These are phyloP conservation scores for Myiotriccus ornatus DNA, from an alignment of 2,797 vertebrate genomes.

Conservation along the genomic window DNA sequence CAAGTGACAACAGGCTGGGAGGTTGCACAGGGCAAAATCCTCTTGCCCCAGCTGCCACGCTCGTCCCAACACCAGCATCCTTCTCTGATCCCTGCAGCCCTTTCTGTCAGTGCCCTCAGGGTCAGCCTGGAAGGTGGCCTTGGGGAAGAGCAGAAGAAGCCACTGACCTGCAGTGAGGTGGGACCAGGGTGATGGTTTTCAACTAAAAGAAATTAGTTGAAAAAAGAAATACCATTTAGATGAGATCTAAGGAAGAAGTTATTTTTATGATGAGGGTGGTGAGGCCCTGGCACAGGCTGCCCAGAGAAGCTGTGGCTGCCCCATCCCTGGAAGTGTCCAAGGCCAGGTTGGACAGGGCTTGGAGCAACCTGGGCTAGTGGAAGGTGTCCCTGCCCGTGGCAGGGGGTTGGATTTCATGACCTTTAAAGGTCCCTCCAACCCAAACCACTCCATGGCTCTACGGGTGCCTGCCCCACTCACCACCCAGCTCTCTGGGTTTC, in stretches of 20 bases:
- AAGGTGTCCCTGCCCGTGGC: background rate
- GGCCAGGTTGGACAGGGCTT: background rate
- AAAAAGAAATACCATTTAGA: too few relatives aligned
- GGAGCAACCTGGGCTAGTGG: fast-evolving
- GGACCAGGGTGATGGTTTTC: background rate
- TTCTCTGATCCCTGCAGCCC: background rate
- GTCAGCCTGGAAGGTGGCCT: background rate
- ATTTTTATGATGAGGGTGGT: background rate
- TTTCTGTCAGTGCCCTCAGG: background rate
- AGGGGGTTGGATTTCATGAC: too few relatives aligned
- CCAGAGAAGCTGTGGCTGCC: background rate
- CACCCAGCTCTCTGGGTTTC: background rate
- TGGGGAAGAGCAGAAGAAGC: background rate
- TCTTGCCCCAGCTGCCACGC: background rate
- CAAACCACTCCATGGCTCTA: background rate
- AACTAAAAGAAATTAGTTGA: too few relatives aligned
- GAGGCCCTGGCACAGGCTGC: background rate
- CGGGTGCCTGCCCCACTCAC: background rate
- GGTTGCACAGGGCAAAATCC: background rate
- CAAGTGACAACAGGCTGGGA: background rate
- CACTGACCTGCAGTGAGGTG: background rate
- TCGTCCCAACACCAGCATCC: background rate
- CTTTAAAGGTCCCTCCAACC: background rate
- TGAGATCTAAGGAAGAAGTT: background rate
- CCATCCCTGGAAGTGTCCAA: background rate